These are phyloP conservation scores for Allygus modestus DNA, from an alignment of 2,888 invertebrate species.

Conservation along the genomic window DNA sequence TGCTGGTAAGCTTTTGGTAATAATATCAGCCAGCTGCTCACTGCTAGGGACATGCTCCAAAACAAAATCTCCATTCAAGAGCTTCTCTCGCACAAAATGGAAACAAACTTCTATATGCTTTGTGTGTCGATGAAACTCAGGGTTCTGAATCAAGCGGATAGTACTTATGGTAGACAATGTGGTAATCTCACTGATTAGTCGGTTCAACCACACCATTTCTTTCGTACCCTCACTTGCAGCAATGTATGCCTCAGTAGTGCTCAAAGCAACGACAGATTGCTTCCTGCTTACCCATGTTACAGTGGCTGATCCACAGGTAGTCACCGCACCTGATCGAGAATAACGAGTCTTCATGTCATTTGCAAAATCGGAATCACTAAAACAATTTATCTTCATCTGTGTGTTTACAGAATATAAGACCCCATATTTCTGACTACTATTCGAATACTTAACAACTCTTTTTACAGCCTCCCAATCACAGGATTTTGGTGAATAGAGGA, in stretches of 20 bases:
- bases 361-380: constrained; percentile 73
- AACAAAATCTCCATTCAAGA: background rate
- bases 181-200: constrained; percentile 70
- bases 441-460: background rate
- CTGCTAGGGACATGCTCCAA: background rate
- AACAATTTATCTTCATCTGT: constrained; percentile 65
- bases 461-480: background rate
- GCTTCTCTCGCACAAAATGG: constrained; percentile 58
- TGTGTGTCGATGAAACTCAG: constrained; percentile 71
- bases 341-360: constrained; percentile 71
- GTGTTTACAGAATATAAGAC: background rate
- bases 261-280: constrained; percentile 55
- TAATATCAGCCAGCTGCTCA: background rate
- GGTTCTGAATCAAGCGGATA: constrained; percentile 71
- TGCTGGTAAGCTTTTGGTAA: background rate
- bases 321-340: constrained; percentile 70
- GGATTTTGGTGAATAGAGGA: background rate
- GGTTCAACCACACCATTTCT: constrained; percentile 70
- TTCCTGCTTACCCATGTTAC: constrained; percentile 63
- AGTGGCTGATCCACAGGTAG: constrained; percentile 62
- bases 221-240: constrained; percentile 66
- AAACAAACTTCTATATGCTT: constrained; percentile 70
- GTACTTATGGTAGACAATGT: constrained; percentile 68
- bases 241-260: constrained; percentile 64
- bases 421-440: background rate